Conservation (phyloP, 2,888 invertebrate genomes). For the Panzeria rudis region DNA sequence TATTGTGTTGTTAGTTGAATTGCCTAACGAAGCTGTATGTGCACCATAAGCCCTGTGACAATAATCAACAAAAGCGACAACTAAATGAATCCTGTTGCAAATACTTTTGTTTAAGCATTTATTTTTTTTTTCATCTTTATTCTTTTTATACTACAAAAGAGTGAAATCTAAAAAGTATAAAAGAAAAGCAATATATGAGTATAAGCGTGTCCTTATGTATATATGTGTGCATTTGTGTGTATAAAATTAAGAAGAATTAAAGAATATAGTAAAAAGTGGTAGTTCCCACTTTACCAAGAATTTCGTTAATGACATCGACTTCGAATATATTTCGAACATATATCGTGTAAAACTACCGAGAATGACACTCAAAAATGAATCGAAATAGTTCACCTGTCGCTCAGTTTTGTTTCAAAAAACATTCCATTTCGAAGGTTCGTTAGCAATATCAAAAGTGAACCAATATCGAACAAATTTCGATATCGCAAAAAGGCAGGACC, state of each 20-base stretch:
- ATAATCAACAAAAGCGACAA: slow-evolving; percentile 70
- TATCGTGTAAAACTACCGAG: too few relatives aligned
- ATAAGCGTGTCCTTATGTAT: neutral
- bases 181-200: slow-evolving; percentile 21
- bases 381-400: too few relatives aligned
- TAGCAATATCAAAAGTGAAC: too few relatives aligned
- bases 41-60: slow-evolving; percentile 63
- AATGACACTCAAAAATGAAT: too few relatives aligned
- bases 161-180: slow-evolving; percentile 39
- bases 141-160: slow-evolving; percentile 28
- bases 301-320: too few relatives aligned
- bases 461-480: too few relatives aligned
- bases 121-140: neutral
- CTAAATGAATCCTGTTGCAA: slow-evolving; percentile 71
- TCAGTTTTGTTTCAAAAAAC: too few relatives aligned
- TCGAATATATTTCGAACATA: too few relatives aligned
- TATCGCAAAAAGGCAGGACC: too few relatives aligned
- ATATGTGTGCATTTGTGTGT: neutral
- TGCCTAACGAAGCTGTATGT: slow-evolving; percentile 68
- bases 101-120: slow-evolving; percentile 55
- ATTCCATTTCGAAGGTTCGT: too few relatives aligned
- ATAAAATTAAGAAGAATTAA: slow-evolving; percentile 60
- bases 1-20: slow-evolving; percentile 64
- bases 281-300: slow-evolving; percentile 53
- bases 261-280: slow-evolving; percentile 43